Conservation (phyloP, 1,140 invertebrate genomes). For the Xylocopa sonorina region DNA sequence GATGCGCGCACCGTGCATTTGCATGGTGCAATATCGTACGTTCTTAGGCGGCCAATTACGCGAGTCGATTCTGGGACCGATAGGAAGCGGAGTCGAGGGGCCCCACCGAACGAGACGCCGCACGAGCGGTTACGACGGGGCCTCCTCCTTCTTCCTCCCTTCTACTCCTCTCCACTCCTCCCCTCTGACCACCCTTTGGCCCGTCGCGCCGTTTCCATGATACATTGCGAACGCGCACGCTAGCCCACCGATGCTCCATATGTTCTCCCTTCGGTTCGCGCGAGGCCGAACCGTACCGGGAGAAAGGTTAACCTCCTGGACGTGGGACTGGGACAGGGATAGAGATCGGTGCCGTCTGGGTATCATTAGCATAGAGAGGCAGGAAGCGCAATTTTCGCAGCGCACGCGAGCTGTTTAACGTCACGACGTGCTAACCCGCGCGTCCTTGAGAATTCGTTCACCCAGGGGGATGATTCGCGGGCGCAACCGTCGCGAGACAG, state of each 20-base stretch:
- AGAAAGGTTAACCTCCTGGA: constrained; percentile 51
- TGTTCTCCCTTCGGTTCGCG: constrained; percentile 53
- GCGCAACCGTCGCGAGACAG: no score
- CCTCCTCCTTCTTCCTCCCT: not conserved
- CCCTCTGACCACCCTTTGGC: no score
- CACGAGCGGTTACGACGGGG: constrained; percentile 65
- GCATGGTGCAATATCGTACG: constrained; percentile 82
- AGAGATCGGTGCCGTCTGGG: not conserved
- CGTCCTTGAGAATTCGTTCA: no score
- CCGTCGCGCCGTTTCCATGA: constrained; percentile 76
- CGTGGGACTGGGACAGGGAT: constrained; percentile 36
- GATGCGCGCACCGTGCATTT: constrained; percentile 76
- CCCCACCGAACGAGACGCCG: constrained; percentile 68
- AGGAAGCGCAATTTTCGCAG: constrained; percentile 61
- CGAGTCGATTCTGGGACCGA: constrained; percentile 79
- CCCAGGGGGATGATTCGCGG: no score
- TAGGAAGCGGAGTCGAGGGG: constrained; percentile 69
- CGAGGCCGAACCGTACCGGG: constrained; percentile 25
- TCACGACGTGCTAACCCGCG: not conserved
- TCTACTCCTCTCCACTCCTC: constrained; percentile 47
- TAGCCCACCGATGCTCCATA: constrained; percentile 74
- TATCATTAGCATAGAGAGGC: constrained; percentile 65
- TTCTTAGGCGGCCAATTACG: constrained; percentile 82
- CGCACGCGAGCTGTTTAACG: constrained; percentile 51
- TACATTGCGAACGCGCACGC: constrained; percentile 80